Evolutionary conservation across 2,797 vertebrate species (phyloP).

Genomic region (Hydrocynus forskahlii): DNA sequence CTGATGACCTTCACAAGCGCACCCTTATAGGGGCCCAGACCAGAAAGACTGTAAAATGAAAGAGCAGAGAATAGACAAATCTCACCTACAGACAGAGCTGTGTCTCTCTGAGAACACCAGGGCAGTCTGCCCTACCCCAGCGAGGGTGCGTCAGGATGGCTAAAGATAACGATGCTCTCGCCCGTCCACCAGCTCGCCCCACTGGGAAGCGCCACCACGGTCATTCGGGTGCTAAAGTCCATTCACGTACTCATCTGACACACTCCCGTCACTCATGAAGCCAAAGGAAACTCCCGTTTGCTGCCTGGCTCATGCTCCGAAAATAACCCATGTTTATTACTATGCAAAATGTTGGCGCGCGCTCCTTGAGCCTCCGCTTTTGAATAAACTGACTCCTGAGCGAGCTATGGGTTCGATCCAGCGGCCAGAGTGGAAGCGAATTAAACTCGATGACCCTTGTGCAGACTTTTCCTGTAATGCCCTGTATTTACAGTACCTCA

Average conservation of each 20-base stretch:
- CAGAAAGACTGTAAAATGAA: neutral
- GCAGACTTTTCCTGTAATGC: constrained; percentile 53
- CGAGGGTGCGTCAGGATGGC: constrained; percentile 37
- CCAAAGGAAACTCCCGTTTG: constrained; percentile 43
- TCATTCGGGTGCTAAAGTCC: neutral
- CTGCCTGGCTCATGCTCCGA: constrained; percentile 25
- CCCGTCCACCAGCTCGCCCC: constrained; percentile 13
- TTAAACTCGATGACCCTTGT: constrained; percentile 41
- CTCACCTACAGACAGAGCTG: constrained; percentile 43
- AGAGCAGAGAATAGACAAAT: neutral
- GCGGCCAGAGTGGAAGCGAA: constrained; percentile 4
- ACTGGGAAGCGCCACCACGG: neutral
- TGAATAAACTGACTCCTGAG: constrained; percentile 5
- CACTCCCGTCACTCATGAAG: constrained; percentile 37
- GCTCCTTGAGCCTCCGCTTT: constrained; percentile 4
- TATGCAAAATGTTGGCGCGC: constrained; percentile 26
- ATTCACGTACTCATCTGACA: constrained; percentile 39
- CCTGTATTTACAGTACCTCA: constrained; percentile 57
- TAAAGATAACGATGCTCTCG: constrained; percentile 47
- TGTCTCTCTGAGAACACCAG: constrained; percentile 25
- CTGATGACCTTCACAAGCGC: neutral
- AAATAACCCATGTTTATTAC: constrained; percentile 53
- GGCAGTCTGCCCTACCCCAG: constrained; percentile 30
- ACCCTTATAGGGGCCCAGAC: constrained; percentile 23
- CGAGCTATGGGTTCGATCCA: constrained; percentile 1